These are phyloP conservation scores for Tortrix viridana DNA, from an alignment of 2,888 invertebrate genomes.

Conservation along the genomic window DNA sequence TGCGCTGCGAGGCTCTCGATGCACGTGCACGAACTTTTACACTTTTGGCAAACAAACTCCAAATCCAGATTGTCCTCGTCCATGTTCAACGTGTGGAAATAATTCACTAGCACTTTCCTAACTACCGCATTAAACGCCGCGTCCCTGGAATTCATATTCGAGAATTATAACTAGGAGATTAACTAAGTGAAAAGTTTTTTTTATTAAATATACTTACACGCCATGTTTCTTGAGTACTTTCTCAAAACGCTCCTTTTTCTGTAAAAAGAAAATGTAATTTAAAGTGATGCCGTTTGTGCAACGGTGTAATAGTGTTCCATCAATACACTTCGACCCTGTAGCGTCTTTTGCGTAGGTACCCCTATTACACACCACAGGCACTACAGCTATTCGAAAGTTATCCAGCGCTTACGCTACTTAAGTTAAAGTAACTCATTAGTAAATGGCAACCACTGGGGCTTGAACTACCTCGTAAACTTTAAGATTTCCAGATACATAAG, in stretches of 20 bases:
- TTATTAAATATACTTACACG: not conserved
- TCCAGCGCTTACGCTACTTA: too few species aligned
- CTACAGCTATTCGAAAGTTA: too few species aligned
- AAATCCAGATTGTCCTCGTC: slow-evolving; percentile 50
- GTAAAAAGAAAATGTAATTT: too few species aligned
- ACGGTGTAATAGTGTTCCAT: too few species aligned
- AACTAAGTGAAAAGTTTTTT: not conserved
- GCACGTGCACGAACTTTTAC: slow-evolving; percentile 44
- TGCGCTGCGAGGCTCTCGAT: slow-evolving; percentile 51
- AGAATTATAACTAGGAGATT: not conserved
- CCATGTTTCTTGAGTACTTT: not conserved
- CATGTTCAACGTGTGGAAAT: slow-evolving; percentile 51
- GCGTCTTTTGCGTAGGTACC: too few species aligned
- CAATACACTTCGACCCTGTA: too few species aligned
- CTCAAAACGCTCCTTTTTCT: not conserved
- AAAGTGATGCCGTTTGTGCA: too few species aligned
- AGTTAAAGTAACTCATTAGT: too few species aligned
- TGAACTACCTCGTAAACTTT: too few species aligned
- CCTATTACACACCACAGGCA: too few species aligned
- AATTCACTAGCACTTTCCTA: slow-evolving; percentile 52
- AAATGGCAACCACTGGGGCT: too few species aligned
- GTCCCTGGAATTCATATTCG: slow-evolving; percentile 59
- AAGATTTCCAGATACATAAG: too few species aligned
- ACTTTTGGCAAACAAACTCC: slow-evolving; percentile 64
- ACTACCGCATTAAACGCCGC: slow-evolving; percentile 46